Conservation (phyloP, 2,888 invertebrate genomes). For the Hermodice carunculata region DNA sequence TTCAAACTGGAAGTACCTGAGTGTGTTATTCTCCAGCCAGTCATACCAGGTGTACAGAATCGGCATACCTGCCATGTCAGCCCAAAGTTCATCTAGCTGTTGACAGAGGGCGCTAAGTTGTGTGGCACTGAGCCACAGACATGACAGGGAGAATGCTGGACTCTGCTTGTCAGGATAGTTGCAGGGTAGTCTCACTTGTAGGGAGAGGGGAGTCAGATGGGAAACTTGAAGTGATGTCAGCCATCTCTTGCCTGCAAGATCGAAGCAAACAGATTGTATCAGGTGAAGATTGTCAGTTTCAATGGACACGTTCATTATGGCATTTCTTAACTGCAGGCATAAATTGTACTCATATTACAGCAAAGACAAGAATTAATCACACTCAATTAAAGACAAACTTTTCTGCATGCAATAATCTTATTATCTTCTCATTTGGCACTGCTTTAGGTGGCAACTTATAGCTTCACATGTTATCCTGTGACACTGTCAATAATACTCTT, state of each 20-base stretch:
- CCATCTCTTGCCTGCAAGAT: slow-evolving; percentile 5
- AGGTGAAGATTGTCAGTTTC: no score
- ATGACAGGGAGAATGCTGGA: slow-evolving; percentile 50
- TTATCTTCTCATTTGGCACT: no score
- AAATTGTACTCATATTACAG: no score
- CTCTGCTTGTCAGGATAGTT: slow-evolving; percentile 51
- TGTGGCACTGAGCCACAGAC: slow-evolving; percentile 48
- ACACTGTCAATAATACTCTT: no score
- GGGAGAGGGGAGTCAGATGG: slow-evolving; percentile 50
- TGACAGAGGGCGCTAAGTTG: slow-evolving; percentile 50
- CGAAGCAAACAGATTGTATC: no score
- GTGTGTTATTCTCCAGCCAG: slow-evolving; percentile 53
- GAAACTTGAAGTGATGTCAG: slow-evolving; percentile 31
- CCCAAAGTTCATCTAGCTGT: slow-evolving; percentile 53
- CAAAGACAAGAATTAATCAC: no score
- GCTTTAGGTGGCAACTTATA: no score
- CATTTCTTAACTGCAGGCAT: no score
- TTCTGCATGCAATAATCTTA: no score
- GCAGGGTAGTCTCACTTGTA: slow-evolving; percentile 51
- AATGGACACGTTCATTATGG: no score
- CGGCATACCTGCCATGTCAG: slow-evolving; percentile 45
- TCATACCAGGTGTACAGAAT: slow-evolving; percentile 57
- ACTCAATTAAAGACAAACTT: no score
- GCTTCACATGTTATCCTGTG: no score
- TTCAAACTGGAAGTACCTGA: slow-evolving; percentile 36